Evolutionary conservation across 2,888 invertebrate species (phyloP).

Genomic region (Cantharis nigra): DNA sequence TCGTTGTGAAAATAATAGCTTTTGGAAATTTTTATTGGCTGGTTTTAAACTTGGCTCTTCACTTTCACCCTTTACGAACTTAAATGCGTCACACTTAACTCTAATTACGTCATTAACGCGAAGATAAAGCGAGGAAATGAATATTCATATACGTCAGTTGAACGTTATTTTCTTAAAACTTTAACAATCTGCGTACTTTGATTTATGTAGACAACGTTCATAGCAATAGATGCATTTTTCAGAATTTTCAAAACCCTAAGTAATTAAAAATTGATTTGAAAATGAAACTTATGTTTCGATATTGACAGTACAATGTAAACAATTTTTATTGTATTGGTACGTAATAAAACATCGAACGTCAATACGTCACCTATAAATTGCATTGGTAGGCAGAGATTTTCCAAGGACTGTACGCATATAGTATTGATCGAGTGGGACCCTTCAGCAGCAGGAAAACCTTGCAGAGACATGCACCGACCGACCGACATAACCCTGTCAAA

Average conservation of each 20-base stretch:
- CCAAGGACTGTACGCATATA: slow-evolving; percentile 43
- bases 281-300: background rate
- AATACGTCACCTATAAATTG: slow-evolving; percentile 30
- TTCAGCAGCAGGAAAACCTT: slow-evolving; percentile 39
- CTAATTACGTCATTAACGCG: background rate
- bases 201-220: background rate
- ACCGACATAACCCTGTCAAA: slow-evolving; percentile 34
- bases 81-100: background rate
- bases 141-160: background rate
- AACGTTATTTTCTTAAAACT: background rate
- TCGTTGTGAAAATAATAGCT: background rate
- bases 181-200: background rate
- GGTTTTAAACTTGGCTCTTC: background rate
- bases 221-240: background rate
- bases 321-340: background rate
- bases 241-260: background rate
- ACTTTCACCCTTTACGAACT: background rate
- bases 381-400: slow-evolving; percentile 40
- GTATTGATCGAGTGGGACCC: slow-evolving; percentile 46
- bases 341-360: slow-evolving; percentile 11
- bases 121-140: background rate
- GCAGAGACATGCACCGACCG: slow-evolving; percentile 40
- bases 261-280: background rate
- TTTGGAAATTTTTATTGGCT: background rate
- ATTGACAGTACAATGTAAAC: background rate